These are phyloP conservation scores for Brachylomia viminalis DNA, from an alignment of 2,888 invertebrate species.

Conservation along the genomic window DNA sequence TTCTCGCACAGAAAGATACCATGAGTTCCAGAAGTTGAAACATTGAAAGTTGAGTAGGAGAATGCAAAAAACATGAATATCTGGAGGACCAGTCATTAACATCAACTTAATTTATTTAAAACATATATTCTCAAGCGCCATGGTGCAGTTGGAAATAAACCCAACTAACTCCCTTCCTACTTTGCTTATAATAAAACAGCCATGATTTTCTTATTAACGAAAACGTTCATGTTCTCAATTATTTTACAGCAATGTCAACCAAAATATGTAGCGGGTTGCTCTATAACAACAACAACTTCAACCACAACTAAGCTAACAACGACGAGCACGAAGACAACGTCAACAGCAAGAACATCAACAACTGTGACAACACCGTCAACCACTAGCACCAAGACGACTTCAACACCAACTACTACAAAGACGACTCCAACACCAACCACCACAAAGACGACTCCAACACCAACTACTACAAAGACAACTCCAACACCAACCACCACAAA, in stretches of 20 bases:
- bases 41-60: not conserved
- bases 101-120: not conserved
- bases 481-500: not conserved
- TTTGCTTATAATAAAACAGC: not conserved
- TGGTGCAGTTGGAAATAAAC: not conserved
- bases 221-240: not conserved
- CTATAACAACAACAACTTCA: slow-evolving; percentile 7
- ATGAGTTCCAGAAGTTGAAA: not conserved
- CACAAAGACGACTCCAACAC: not conserved
- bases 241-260: slow-evolving; percentile 23
- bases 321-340: not conserved
- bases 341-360: not conserved
- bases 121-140: not conserved
- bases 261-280: not conserved
- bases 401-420: not conserved
- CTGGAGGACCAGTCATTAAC: not conserved
- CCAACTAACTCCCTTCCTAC: not conserved
- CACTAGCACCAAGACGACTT: not conserved
- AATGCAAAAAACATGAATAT: not conserved
- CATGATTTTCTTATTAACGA: not conserved
- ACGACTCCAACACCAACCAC: not conserved
- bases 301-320: not conserved
- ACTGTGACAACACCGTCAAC: not conserved
- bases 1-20: not conserved
- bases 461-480: not conserved